Evolutionary conservation across 2,113 vertebrate genomes (phyloP), one percentile per base, ranked within the genome.

Genomic region (Balaenoptera acutorostrata): DNA sequence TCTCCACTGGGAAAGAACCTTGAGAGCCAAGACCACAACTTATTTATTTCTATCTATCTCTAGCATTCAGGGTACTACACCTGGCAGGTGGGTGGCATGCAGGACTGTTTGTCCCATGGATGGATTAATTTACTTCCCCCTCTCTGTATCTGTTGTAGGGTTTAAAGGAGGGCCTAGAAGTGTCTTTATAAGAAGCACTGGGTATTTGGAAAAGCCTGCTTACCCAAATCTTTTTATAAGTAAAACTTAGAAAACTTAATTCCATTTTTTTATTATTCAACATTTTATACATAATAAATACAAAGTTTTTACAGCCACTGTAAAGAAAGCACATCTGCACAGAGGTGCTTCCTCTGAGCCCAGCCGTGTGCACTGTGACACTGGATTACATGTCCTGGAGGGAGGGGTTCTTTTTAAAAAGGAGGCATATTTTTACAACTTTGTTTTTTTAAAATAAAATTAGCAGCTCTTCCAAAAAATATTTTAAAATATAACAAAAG

Each of bases 261-360:
- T 98, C 97, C 98, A 96, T 98, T 97, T 98, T 99, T 99, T 99
- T 99, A 99, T 99, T 99, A 99, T 99, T 99, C 99, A 99, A 99
- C 99, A 99, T 99, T 99, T 99, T 99, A 99, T 99, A 99, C 99
- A 99, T 99, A 99, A 99, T 99, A 99, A 99, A 99, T 99, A 99
- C 99, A 99, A 99, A 99, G 98, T 99, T 99, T 99, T 99, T 99
- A 99, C 99, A 99, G 99, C 99, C 99, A 99, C 99, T 99, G 99
- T 99, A 99, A 99, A 99, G 99, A 99, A 99, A 99, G 99, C 99
- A 98, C 98, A 92, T 81, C 98, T 97, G 98, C 99, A 98, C 98
- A 98, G 78, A 95, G 96, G 97, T 98, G 98, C 99, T 98, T 98
- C 99, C 98, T 97, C 98, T 77, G 99, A 99, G 99, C 95, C 98